Percentiles rank a stretch among this genome's conserved stretches.
phyloP scores from a whole-genome alignment of 2,113 vertebrate genomes.

The Chaetodon auriga region DNA sequence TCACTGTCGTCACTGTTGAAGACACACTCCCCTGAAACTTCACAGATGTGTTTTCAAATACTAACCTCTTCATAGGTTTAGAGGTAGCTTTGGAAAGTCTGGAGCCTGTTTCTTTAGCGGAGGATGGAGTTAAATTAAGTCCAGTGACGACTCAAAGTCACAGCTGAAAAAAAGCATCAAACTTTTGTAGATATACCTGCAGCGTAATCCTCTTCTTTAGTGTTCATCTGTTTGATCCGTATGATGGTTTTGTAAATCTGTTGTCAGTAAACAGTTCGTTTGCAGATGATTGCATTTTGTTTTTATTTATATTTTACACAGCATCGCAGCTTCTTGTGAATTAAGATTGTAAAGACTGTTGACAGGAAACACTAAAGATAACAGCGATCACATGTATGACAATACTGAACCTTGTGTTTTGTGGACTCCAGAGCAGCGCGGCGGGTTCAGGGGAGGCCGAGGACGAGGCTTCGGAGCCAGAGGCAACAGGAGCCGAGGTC shows the following conservation, averaged over 20 bases:
- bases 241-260: background rate
- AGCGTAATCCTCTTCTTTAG: background rate
- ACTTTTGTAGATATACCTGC: background rate
- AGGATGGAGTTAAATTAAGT: background rate
- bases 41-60: too few relatives aligned
- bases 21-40: too few relatives aligned
- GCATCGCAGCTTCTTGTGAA: too few relatives aligned
- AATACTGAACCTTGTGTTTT: background rate
- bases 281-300: too few relatives aligned
- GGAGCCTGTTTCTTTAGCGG: background rate
- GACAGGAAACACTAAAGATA: background rate
- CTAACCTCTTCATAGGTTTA: background rate
- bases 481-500: constrained; percentile 93
- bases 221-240: background rate
- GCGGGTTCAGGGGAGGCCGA: constrained; percentile 94
- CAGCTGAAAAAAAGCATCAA: background rate
- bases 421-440: constrained; percentile 91
- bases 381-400: background rate
- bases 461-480: constrained; percentile 93
- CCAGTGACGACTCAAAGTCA: background rate
- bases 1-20: too few relatives aligned
- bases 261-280: too few relatives aligned
- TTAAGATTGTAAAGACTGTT: too few relatives aligned
- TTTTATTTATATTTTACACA: too few relatives aligned
- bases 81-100: background rate